Conservation (phyloP, 1,140 invertebrate species). For the Nylanderia fulva region DNA sequence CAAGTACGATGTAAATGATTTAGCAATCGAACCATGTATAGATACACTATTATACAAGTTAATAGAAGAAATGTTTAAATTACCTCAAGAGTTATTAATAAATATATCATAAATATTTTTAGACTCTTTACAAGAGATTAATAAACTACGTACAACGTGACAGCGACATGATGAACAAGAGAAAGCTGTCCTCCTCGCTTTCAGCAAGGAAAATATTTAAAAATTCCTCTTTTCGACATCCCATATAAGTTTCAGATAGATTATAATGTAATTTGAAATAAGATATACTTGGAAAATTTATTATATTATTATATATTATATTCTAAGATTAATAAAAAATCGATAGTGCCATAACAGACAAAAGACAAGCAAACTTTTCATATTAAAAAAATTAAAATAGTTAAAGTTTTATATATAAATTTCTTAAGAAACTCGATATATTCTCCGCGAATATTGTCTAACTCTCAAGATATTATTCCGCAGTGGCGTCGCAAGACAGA, state of each 20-base stretch:
- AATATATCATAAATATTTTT: constrained; percentile 12
- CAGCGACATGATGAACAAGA: background rate
- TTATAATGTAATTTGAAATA: background rate
- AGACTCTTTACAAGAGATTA: background rate
- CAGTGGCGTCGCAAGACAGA: background rate
- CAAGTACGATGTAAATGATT: too few species aligned
- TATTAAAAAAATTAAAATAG: too few species aligned
- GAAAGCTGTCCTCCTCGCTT: background rate
- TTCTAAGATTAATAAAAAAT: background rate
- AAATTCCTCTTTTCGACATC: constrained; percentile 7
- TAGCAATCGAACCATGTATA: too few species aligned
- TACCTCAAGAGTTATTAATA: background rate
- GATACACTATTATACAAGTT: too few species aligned
- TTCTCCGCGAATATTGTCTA: background rate
- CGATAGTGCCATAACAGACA: background rate
- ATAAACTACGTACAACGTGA: background rate
- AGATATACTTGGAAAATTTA: constrained; percentile 22
- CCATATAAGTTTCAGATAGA: constrained; percentile 9
- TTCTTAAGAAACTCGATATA: constrained; percentile 1
- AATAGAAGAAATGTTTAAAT: background rate
- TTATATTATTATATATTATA: background rate
- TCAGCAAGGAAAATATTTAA: background rate
- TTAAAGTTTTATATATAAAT: background rate
- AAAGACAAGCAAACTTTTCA: background rate
- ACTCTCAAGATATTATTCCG: constrained; percentile 3